Base-by-base conservation (phyloP, 2,113 vertebrate genomes). In the Macaca mulatta region DNA sequence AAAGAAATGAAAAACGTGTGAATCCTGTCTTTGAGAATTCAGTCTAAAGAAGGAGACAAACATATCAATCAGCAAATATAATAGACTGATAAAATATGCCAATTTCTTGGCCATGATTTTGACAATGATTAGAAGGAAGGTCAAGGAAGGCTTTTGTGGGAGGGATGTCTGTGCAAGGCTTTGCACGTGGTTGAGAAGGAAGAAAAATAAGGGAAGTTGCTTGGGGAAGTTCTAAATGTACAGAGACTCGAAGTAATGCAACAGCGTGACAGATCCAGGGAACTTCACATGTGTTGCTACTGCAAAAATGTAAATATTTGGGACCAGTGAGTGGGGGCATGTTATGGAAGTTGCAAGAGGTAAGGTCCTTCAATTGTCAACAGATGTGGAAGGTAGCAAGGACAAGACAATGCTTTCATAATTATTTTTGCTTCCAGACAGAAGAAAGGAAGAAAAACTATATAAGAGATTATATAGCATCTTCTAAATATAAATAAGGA, bases 111-210 rank as follows among this genome's bases (percentile, higher is more conserved):
- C 20, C 43, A 38, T 38, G 25, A 38, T 38, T 40, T 79, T 59
- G 9, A 11, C 4, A 67, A 0, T 48, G 14, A 11, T 5, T 32
- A 8, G 5, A n/a, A 43, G 7, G 8, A 52, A 38, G 5, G 8
- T 27, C 23, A 30, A 67, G 32, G 64, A 59, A 77, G 9, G 1
- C 16, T 45, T 50, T 93, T 12, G 0, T 8, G 35, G 45, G 8
- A n/a, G 22, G 12, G 13, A 32, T 0, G 3, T 45, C 43, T 38
- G n/a, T 64, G 57, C 5, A n/a, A 30, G 22, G 16, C 13, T 50
- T 48, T 82, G 52, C 7, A 27, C 0, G 0, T 20, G 57, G 20
- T 22, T 67, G 61, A 74, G 23, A 43, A 75, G 52, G 52, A 40
- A 84, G 64, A 57, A 35, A n/a, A n/a, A 11, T 5, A 52, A 6